phyloP scores from a whole-genome alignment of 1,140 invertebrate genomes.

The Drosophila elegans region DNA sequence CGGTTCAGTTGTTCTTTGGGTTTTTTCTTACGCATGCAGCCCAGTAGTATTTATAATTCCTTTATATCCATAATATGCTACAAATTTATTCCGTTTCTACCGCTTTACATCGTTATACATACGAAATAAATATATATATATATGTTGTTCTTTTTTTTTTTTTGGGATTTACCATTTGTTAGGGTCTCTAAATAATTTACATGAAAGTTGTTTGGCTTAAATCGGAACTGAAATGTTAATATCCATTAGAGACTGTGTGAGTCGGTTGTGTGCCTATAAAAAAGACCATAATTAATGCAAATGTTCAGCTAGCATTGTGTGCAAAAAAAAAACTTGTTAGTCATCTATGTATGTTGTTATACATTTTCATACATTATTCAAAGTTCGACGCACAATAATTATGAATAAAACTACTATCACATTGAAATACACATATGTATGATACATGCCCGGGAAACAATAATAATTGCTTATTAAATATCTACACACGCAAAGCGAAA shows the following conservation, averaged over 20 bases:
- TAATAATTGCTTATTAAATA: slow-evolving; percentile 48
- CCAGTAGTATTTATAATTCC: slow-evolving; percentile 57
- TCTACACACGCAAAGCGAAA: slow-evolving; percentile 66
- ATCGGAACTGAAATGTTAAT: slow-evolving; percentile 38
- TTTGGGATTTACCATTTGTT: slow-evolving; percentile 18
- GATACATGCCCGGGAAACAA: slow-evolving; percentile 34
- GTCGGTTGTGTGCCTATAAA: slow-evolving; percentile 10
- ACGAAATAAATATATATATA: slow-evolving; percentile 31
- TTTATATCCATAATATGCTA: slow-evolving; percentile 64
- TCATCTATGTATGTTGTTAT: slow-evolving; percentile 13
- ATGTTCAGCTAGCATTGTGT: slow-evolving; percentile 27
- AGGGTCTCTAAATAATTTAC: slow-evolving; percentile 55
- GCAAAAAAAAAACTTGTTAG: slow-evolving; percentile 35
- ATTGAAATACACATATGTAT: slow-evolving; percentile 69
- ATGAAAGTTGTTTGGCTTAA: slow-evolving; percentile 41
- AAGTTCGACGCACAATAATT: slow-evolving; percentile 61
- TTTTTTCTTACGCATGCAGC: slow-evolving; percentile 67
- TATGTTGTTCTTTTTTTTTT: slow-evolving; percentile 2
- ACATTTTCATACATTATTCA: slow-evolving; percentile 28
- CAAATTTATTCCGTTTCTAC: slow-evolving; percentile 62
- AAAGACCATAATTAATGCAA: slow-evolving; percentile 34
- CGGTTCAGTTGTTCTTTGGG: slow-evolving; percentile 40
- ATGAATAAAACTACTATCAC: slow-evolving; percentile 80
- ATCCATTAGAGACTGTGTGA: slow-evolving; percentile 22
- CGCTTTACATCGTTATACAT: slow-evolving; percentile 55